phyloP scores from a whole-genome alignment of 1,140 invertebrate genomes.

The Drosophila sechellia region DNA sequence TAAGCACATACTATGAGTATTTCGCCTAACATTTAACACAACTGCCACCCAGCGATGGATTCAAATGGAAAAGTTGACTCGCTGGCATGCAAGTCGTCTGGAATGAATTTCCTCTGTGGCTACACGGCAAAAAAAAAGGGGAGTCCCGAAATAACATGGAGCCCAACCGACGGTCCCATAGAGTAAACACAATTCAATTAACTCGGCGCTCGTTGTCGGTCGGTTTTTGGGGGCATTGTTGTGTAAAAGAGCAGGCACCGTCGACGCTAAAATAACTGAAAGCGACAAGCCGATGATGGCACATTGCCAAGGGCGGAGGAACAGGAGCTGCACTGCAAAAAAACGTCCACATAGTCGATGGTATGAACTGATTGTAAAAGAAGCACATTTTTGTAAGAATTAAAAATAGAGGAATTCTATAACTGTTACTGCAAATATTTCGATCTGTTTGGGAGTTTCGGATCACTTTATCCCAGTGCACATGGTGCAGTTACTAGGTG shows the following conservation, averaged over 20 bases:
- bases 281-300: constrained; percentile 72
- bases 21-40: constrained; percentile 30
- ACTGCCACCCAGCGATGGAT: constrained; percentile 19
- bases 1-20: not conserved
- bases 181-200: constrained; percentile 83
- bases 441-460: not conserved
- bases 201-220: constrained; percentile 67
- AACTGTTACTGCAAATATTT: no score
- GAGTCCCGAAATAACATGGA: constrained; percentile 42
- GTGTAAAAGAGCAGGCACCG: constrained; percentile 43
- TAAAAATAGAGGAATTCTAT: no score
- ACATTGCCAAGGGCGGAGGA: constrained; percentile 24
- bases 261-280: constrained; percentile 75
- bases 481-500: constrained; percentile 28
- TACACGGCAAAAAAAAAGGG: constrained; percentile 27
- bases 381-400: no score
- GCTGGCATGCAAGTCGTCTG: constrained; percentile 26
- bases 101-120: constrained; percentile 24
- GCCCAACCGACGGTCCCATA: constrained; percentile 41
- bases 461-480: constrained; percentile 5
- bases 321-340: constrained; percentile 26
- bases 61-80: constrained; percentile 31
- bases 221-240: constrained; percentile 63
- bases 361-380: not conserved
- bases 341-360: not conserved